A percentile compares a stretch with the other conserved stretches of the same genome.
phyloP scores from a whole-genome alignment of 2,888 invertebrate species.

The Mesochorus sp. region DNA sequence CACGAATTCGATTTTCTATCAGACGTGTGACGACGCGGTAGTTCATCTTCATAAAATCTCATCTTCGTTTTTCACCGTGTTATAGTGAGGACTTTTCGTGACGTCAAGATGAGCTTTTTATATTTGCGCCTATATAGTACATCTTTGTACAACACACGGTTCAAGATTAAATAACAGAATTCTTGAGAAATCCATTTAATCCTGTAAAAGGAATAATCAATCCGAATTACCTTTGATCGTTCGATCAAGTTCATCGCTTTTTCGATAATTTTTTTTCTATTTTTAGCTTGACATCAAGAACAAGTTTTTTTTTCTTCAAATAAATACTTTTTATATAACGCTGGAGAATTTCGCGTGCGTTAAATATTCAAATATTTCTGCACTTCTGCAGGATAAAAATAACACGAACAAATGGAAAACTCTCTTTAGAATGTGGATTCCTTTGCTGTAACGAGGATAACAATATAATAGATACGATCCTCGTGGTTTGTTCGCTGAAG shows the following conservation, averaged over 20 bases:
- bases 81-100: conserved; percentile 2
- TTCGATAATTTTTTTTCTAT: too few relatives aligned
- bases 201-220: not conserved
- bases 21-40: not conserved
- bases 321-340: too few relatives aligned
- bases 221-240: too few relatives aligned
- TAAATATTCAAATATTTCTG: not conserved
- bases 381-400: too few relatives aligned
- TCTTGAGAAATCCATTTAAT: not conserved
- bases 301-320: too few relatives aligned
- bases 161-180: not conserved
- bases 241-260: too few relatives aligned
- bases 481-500: not conserved
- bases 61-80: conserved; percentile 30
- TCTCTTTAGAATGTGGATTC: not conserved
- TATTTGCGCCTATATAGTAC: not conserved
- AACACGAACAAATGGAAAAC: not conserved
- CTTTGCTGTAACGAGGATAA: not conserved
- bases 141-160: not conserved
- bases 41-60: conserved; percentile 42
- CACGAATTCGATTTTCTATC: conserved; percentile 48
- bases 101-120: not conserved
- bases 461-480: conserved; percentile 17
- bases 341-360: not conserved
- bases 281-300: too few relatives aligned